Conservation (phyloP, 2,113 vertebrate genomes). For the Orcinus orca region DNA sequence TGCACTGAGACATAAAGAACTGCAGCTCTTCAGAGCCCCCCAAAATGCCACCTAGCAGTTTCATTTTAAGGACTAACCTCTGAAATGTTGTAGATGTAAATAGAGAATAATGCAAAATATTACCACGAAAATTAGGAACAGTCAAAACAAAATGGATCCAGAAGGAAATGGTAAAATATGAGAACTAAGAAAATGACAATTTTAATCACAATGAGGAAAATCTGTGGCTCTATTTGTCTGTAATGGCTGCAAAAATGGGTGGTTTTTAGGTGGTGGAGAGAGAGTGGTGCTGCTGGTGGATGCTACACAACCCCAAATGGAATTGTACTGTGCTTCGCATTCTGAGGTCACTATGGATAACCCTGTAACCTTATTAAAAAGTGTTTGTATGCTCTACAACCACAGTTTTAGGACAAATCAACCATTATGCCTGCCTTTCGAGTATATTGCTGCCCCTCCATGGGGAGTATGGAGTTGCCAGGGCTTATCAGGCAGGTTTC, state of each 20-base stretch:
- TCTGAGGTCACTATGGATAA: not conserved
- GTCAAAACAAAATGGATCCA: not conserved
- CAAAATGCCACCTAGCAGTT: no score
- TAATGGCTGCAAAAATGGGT: not conserved
- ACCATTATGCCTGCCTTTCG: not conserved
- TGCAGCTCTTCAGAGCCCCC: no score
- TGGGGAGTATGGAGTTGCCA: not conserved
- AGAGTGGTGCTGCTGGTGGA: not conserved
- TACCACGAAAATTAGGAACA: not conserved
- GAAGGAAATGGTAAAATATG: not conserved
- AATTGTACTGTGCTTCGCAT: accelerated
- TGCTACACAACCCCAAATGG: not conserved
- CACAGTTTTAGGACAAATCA: not conserved
- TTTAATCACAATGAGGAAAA: not conserved
- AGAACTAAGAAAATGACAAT: not conserved
- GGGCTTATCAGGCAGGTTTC: not conserved
- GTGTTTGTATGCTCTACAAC: not conserved
- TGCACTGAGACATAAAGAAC: no score
- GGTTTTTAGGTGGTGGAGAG: not conserved
- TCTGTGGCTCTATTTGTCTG: not conserved
- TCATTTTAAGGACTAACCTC: not conserved
- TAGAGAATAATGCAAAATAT: not conserved
- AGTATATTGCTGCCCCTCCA: not conserved
- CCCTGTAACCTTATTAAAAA: not conserved
- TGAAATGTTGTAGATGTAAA: not conserved